Evolutionary conservation across 2,888 invertebrate genomes (phyloP).

Genomic region (Lochmaea crataegi): DNA sequence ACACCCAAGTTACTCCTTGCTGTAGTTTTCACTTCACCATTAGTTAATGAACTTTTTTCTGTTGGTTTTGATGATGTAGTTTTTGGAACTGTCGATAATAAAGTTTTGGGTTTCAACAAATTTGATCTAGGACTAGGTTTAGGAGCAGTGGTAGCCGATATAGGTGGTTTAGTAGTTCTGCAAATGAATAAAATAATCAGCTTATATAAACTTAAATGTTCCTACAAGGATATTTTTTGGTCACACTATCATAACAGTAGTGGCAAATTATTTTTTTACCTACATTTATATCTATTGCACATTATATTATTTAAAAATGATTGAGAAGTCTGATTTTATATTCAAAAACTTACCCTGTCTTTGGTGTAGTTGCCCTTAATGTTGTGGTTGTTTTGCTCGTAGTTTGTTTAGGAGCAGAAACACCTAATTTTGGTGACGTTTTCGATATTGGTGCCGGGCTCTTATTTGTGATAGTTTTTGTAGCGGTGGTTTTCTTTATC

Average conservation of each 20-base stretch:
- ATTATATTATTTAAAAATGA: too few relatives aligned
- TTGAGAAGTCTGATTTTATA: not conserved
- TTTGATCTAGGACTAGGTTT: conserved; percentile 33
- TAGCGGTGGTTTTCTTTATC: conserved; percentile 4
- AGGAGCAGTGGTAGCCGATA: conserved; percentile 40
- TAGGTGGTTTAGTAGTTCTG: conserved; percentile 44
- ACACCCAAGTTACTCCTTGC: conserved; percentile 44
- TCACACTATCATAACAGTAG: too few relatives aligned
- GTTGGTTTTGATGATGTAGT: conserved; percentile 47
- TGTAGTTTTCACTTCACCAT: conserved; percentile 68
- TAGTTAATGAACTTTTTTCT: conserved; percentile 69
- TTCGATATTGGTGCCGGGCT: conserved; percentile 9
- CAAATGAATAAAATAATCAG: not conserved
- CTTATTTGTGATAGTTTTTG: conserved; percentile 1
- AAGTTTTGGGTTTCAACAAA: conserved; percentile 39
- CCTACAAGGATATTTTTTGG: too few relatives aligned
- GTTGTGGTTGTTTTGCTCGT: conserved; percentile 2
- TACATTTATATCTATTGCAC: too few relatives aligned
- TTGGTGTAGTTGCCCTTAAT: conserved; percentile 33
- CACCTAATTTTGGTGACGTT: conserved; percentile 2
- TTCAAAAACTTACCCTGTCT: conserved; percentile 15
- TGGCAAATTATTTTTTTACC: too few relatives aligned
- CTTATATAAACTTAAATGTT: not conserved
- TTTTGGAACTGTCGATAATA: conserved; percentile 42
- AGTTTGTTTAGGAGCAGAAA: conserved; percentile 10